A percentile compares a stretch with the other conserved stretches of the same genome.
These are phyloP conservation scores for Pollenia angustigena DNA, from an alignment of 2,888 invertebrate species.

Conservation along the genomic window DNA sequence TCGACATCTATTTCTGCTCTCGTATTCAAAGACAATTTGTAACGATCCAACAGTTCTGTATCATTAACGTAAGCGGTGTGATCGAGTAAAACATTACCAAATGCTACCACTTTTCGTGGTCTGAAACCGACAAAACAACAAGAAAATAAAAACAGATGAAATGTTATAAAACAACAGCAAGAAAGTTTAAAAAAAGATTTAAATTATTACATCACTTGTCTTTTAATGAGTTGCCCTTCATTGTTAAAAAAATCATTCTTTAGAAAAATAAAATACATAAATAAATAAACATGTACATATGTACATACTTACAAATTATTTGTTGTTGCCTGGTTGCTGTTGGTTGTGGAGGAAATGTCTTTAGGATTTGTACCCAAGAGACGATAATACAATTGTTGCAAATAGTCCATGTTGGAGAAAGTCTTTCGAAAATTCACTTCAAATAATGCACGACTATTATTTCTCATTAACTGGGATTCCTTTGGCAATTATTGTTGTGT, in stretches of 20 bases:
- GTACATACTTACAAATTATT: slow-evolving; percentile 58
- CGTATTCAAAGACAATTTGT: slow-evolving; percentile 78
- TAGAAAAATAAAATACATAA: not conserved
- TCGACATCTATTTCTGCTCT: slow-evolving; percentile 81
- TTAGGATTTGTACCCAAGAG: slow-evolving; percentile 51
- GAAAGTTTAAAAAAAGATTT: slow-evolving; percentile 10
- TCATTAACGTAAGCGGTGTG: slow-evolving; percentile 77
- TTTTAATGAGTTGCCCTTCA: not conserved
- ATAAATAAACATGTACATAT: too few relatives aligned
- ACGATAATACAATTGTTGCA: slow-evolving; percentile 62
- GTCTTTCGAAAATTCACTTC: not conserved
- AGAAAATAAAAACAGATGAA: not conserved
- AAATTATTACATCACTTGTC: slow-evolving; percentile 58
- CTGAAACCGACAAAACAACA: slow-evolving; percentile 66
- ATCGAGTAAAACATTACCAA: slow-evolving; percentile 83
- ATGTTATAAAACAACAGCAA: not conserved
- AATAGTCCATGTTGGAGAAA: slow-evolving; percentile 60
- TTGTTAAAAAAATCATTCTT: not conserved
- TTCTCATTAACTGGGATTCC: slow-evolving; percentile 47
- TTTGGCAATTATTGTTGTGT: not conserved
- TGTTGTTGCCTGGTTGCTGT: slow-evolving; percentile 22
- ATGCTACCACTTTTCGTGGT: slow-evolving; percentile 81
- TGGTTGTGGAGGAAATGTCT: not conserved
- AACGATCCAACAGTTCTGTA: slow-evolving; percentile 79
- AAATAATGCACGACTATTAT: not conserved